These are phyloP conservation scores for Synanthedon andrenaeformis DNA, from an alignment of 2,888 invertebrate genomes.

Conservation along the genomic window DNA sequence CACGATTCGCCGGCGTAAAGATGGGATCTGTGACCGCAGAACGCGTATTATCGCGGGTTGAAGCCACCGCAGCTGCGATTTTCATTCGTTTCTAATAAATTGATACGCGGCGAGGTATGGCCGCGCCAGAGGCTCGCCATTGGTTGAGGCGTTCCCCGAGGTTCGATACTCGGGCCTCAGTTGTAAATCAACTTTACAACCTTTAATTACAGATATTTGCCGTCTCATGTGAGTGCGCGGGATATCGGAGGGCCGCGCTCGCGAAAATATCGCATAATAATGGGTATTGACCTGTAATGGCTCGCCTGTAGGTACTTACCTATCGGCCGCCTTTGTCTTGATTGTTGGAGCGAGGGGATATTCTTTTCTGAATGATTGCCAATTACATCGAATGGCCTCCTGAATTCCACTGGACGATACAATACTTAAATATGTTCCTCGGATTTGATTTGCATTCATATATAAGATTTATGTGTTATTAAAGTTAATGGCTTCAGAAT, in stretches of 20 bases:
- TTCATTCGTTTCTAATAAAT: constrained; percentile 69
- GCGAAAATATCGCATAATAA: constrained; percentile 71
- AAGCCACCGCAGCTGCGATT: constrained; percentile 63
- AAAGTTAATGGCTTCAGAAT: constrained; percentile 30
- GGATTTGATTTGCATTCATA: constrained; percentile 53
- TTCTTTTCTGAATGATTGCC: constrained; percentile 67
- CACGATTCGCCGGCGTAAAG: constrained; percentile 38
- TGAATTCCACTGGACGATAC: constrained; percentile 56
- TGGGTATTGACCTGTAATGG: constrained; percentile 69
- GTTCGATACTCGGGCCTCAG: constrained; percentile 56
- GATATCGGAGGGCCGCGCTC: constrained; percentile 65
- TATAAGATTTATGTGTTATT: constrained; percentile 62
- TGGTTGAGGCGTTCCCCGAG: constrained; percentile 56
- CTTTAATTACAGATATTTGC: constrained; percentile 71
- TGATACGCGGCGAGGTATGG: constrained; percentile 52
- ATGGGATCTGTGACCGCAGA: constrained; percentile 62
- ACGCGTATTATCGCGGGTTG: constrained; percentile 49
- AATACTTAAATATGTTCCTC: constrained; percentile 46
- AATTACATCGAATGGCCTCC: constrained; percentile 67
- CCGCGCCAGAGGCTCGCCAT: constrained; percentile 35
- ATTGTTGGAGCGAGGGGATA: constrained; percentile 61
- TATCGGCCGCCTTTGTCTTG: constrained; percentile 68
- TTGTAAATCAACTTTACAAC: constrained; percentile 71
- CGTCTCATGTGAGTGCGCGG: constrained; percentile 62
- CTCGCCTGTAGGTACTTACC: constrained; percentile 47